These are phyloP conservation scores for Dendrocopos noguchii DNA, from an alignment of 2,113 vertebrate species.

Conservation along the genomic window DNA sequence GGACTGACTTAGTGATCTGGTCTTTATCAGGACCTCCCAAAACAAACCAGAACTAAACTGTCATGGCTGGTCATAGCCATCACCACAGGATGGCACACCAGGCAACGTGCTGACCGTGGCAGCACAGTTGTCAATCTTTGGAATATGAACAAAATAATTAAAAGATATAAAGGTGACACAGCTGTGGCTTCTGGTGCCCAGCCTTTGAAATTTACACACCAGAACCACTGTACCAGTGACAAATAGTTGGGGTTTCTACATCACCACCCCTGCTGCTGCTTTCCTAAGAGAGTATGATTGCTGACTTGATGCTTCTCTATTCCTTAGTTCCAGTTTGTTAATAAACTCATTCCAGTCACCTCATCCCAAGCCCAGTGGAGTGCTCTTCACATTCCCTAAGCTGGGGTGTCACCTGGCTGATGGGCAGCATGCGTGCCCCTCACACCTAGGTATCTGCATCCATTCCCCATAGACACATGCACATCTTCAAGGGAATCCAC, in stretches of 20 bases:
- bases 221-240: background rate
- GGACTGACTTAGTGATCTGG: background rate
- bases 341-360: background rate
- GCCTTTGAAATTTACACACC: background rate
- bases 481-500: background rate
- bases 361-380: rapidly evolving
- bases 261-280: background rate
- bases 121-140: background rate
- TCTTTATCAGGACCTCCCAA: background rate
- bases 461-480: rapidly evolving
- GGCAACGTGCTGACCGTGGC: background rate
- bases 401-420: background rate
- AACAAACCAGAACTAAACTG: background rate
- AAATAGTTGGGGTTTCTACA: background rate
- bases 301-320: background rate
- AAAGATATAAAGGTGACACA: background rate
- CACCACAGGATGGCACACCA: background rate
- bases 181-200: background rate
- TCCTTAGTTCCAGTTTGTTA: background rate
- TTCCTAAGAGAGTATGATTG: background rate
- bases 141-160: background rate
- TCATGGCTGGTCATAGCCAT: background rate
- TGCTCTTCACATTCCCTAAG: background rate
- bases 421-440: rapidly evolving
- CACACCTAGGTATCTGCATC: rapidly evolving